Evolutionary conservation across 1,140 invertebrate genomes (phyloP).

Genomic region (Pseudobourletiella spinata): DNA sequence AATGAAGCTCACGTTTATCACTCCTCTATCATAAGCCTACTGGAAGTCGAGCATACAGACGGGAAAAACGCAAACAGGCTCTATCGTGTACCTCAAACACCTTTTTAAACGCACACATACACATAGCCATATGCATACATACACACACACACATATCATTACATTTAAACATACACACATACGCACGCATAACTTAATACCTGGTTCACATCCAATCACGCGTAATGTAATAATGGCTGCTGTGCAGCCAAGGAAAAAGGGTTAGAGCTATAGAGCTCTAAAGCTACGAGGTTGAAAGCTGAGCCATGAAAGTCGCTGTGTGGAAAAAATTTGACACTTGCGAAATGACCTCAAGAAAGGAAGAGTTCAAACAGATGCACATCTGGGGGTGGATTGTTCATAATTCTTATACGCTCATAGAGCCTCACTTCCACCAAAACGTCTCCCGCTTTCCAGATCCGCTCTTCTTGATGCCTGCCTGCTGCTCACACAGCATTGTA

Average conservation of each 20-base stretch:
- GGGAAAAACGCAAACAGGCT: too few relatives aligned
- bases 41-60: too few relatives aligned
- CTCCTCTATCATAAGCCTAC: neutral
- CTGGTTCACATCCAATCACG: too few relatives aligned
- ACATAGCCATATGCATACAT: too few relatives aligned
- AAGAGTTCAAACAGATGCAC: constrained; percentile 10
- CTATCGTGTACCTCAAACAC: too few relatives aligned
- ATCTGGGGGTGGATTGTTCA: neutral
- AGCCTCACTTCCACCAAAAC: neutral
- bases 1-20: constrained; percentile 6
- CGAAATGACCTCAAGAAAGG: constrained; percentile 28
- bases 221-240: too few relatives aligned
- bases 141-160: too few relatives aligned
- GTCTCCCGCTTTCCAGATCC: neutral
- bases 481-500: too few relatives aligned
- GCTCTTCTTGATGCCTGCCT: too few relatives aligned
- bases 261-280: neutral
- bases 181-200: too few relatives aligned
- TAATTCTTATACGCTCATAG: neutral
- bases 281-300: constrained; percentile 11
- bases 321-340: constrained; percentile 30
- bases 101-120: too few relatives aligned
- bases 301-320: constrained; percentile 25
- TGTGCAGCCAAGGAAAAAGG: constrained; percentile 11
- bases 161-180: too few relatives aligned